These are phyloP conservation scores for Microdon myrmicae DNA, from an alignment of 2,888 invertebrate species.

Conservation along the genomic window DNA sequence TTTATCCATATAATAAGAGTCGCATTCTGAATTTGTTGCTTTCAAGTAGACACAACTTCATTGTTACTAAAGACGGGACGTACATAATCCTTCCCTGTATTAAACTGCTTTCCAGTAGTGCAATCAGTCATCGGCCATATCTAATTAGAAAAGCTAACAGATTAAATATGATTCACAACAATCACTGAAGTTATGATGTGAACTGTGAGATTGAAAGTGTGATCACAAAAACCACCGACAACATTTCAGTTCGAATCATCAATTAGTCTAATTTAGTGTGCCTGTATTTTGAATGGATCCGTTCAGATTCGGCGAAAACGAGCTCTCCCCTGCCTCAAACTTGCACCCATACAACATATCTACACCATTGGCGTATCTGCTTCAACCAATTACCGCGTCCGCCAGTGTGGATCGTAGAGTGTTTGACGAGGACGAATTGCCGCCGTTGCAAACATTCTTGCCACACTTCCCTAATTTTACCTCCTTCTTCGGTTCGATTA, in stretches of 20 bases:
- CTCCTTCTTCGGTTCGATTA: slow-evolving; percentile 46
- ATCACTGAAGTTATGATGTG: slow-evolving; percentile 17
- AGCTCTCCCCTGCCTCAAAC: slow-evolving; percentile 44
- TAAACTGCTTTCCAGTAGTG: too few relatives aligned
- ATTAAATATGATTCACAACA: too few relatives aligned
- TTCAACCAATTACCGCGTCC: slow-evolving; percentile 31
- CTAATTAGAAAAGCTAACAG: too few relatives aligned
- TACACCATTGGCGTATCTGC: slow-evolving; percentile 28
- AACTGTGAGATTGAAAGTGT: slow-evolving; percentile 29
- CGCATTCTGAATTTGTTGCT: too few relatives aligned
- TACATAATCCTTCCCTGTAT: too few relatives aligned
- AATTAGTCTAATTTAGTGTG: too few relatives aligned
- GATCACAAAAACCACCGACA: slow-evolving; percentile 23
- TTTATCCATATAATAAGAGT: slow-evolving; percentile 44
- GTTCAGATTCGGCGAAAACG: slow-evolving; percentile 38
- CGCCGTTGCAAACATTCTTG: slow-evolving; percentile 23
- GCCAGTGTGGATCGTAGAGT: slow-evolving; percentile 30
- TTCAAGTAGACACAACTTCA: too few relatives aligned
- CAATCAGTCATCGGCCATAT: too few relatives aligned
- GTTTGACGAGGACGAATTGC: slow-evolving; percentile 34
- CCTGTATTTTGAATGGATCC: slow-evolving; percentile 42
- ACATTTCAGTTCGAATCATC: too few relatives aligned
- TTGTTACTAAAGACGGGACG: too few relatives aligned
- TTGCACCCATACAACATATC: slow-evolving; percentile 52
- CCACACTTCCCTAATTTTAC: slow-evolving; percentile 20